A percentile compares a stretch with the other conserved stretches of the same genome.
These are phyloP conservation scores for Gadopsis bispinosus DNA, from an alignment of 2,797 vertebrate species.

Conservation along the genomic window DNA sequence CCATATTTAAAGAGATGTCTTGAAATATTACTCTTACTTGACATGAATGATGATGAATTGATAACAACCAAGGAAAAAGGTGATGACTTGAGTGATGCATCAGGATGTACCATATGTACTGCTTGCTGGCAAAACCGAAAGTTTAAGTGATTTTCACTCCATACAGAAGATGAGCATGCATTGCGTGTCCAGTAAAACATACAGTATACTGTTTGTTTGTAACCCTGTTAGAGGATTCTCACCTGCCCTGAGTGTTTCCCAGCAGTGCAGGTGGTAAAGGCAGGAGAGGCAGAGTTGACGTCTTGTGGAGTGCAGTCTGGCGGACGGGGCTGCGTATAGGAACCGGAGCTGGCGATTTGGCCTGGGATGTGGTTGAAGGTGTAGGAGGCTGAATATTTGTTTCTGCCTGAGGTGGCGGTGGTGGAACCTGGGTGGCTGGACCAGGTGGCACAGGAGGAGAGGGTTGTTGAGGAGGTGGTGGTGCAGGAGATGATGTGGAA, in stretches of 20 bases:
- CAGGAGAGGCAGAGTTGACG: constrained; percentile 94
- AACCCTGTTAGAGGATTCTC: constrained; percentile 60
- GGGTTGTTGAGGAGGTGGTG: constrained; percentile 78
- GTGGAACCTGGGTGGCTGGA: constrained; percentile 77
- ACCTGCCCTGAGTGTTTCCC: constrained; percentile 96
- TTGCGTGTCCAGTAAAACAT: neutral
- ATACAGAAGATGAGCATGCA: too few relatives aligned
- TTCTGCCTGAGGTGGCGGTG: constrained; percentile 83
- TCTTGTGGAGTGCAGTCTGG: constrained; percentile 88
- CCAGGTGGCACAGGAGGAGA: constrained; percentile 65
- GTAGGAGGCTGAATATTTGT: constrained; percentile 42
- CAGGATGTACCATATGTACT: neutral
- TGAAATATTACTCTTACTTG: neutral
- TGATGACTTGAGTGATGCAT: neutral
- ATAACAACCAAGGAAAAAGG: constrained; percentile 3
- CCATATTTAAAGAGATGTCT: neutral
- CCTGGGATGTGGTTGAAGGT: constrained; percentile 64
- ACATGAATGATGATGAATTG: constrained; percentile 3
- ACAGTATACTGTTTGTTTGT: neutral
- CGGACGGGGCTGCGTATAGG: constrained; percentile 78
- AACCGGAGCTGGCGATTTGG: constrained; percentile 82
- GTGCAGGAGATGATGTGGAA: constrained; percentile 82
- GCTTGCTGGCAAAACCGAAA: neutral
- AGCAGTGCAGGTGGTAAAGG: constrained; percentile 93
- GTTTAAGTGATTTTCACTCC: neutral